These are phyloP conservation scores for Rhinopomastus cyanomelas DNA, from an alignment of 2,113 vertebrate species.

Conservation along the genomic window DNA sequence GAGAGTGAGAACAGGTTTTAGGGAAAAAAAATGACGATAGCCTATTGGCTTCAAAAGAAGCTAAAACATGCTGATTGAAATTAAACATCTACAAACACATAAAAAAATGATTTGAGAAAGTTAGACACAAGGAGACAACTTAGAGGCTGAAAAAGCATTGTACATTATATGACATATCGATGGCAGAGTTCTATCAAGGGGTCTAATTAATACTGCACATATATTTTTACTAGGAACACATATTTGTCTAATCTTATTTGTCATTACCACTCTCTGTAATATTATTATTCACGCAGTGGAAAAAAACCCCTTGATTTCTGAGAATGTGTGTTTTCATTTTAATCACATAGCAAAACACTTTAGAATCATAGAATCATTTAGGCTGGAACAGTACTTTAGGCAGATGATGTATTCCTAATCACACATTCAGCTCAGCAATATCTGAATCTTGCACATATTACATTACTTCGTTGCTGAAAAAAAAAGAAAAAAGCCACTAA, in stretches of 20 bases:
- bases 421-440: neutral
- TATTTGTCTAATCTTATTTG: neutral
- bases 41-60: neutral
- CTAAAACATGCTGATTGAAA: neutral
- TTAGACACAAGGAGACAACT: neutral
- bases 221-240: neutral
- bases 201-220: neutral
- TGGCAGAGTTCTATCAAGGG: neutral
- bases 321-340: neutral
- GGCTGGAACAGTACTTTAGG: neutral
- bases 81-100: neutral
- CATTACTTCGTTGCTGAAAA: neutral
- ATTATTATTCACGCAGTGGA: neutral
- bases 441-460: neutral
- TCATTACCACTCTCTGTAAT: neutral
- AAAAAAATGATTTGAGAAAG: neutral
- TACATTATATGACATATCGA: neutral
- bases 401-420: neutral
- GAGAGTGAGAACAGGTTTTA: neutral
- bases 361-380: neutral
- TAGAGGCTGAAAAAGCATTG: neutral
- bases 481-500: neutral
- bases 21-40: neutral
- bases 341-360: neutral
- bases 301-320: neutral